Evolutionary conservation across 2,888 invertebrate species (phyloP).

Genomic region (Elysia crispata): DNA sequence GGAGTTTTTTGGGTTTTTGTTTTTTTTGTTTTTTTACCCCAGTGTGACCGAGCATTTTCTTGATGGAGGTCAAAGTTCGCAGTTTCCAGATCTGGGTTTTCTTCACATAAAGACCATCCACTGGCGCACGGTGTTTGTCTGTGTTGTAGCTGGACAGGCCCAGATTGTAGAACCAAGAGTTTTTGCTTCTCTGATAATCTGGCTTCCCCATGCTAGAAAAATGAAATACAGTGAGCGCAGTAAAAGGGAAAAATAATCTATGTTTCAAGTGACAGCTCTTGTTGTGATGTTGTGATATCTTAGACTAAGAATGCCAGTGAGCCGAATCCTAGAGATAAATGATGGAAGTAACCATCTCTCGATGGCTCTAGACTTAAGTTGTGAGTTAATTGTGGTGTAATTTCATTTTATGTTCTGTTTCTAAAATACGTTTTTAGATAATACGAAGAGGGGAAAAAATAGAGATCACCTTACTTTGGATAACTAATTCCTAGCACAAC

Average conservation of each 20-base stretch:
- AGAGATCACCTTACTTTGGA: no score
- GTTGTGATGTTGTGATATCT: no score
- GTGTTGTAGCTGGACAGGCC: conserved; percentile 46
- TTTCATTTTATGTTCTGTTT: no score
- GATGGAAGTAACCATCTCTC: no score
- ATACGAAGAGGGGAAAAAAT: no score
- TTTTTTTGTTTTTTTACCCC: conserved; percentile 46
- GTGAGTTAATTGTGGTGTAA: no score
- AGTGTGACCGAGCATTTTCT: conserved; percentile 48
- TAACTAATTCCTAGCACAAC: no score
- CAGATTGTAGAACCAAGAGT: conserved; percentile 50
- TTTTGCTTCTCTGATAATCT: conserved; percentile 47
- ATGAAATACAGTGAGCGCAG: not conserved
- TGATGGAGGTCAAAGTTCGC: conserved; percentile 48
- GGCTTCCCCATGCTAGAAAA: conserved; percentile 30
- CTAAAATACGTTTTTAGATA: no score
- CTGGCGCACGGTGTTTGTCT: conserved; percentile 43
- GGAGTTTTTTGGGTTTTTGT: not conserved
- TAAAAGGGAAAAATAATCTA: not conserved
- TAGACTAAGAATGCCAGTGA: no score
- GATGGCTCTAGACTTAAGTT: no score
- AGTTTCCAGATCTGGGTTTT: conserved; percentile 49
- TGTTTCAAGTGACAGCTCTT: no score
- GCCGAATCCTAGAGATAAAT: no score
- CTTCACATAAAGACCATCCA: conserved; percentile 49